Conservation (phyloP, 1,140 invertebrate species). For the Platyura marginata region DNA sequence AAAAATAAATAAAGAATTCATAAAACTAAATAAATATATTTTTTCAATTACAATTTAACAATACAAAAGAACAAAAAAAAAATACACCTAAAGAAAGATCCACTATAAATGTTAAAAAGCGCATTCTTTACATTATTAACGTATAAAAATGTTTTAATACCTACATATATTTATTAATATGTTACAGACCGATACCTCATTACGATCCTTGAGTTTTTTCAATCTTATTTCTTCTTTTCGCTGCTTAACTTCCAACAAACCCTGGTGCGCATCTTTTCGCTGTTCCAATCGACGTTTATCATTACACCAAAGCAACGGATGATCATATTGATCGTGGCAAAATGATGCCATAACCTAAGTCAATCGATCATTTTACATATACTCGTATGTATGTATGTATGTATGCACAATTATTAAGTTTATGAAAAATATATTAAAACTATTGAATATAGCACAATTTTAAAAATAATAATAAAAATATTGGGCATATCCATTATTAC, state of each 20-base stretch:
- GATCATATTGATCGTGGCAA: conserved; percentile 1
- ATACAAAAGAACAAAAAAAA: too few species aligned
- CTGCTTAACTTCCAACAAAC: not conserved
- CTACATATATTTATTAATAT: too few species aligned
- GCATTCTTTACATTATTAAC: too few species aligned
- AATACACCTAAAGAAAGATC: too few species aligned
- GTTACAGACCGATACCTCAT: conserved; percentile 1
- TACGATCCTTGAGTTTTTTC: not conserved
- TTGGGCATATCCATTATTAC: not conserved
- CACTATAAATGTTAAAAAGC: too few species aligned
- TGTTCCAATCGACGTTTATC: not conserved
- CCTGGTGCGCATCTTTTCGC: not conserved
- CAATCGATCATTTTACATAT: not conserved
- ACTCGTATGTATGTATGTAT: not conserved
- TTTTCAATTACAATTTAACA: too few species aligned
- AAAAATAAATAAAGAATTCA: too few species aligned
- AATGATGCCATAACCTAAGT: not conserved
- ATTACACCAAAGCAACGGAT: conserved; percentile 1
- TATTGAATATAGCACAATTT: not conserved
- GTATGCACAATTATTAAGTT: not conserved
- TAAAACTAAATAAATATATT: too few species aligned
- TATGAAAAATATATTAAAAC: not conserved
- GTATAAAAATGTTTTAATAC: too few species aligned
- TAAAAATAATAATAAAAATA: not conserved
- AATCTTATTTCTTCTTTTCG: not conserved